Percentiles rank a stretch among this genome's conserved stretches.
Evolutionary conservation across 2,797 vertebrate species (phyloP).

Genomic region (Lithobates sylvaticus): DNA sequence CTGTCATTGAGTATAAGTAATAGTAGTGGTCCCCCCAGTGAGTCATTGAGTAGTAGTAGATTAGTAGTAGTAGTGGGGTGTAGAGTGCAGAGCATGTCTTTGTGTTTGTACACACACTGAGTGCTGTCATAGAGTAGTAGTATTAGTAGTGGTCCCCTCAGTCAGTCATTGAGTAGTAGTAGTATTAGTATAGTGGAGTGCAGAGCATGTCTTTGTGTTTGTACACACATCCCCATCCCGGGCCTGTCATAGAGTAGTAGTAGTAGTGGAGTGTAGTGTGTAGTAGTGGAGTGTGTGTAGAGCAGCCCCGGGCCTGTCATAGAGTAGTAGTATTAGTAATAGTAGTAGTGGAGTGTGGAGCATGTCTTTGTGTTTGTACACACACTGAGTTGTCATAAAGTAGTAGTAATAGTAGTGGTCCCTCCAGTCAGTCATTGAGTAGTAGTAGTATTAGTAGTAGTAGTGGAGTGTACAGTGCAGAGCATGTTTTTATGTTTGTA

Average conservation of each 20-base stretch:
- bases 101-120: no score
- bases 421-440: no score
- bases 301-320: no score
- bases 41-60: no score
- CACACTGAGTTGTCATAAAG: conserved; percentile 40
- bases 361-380: conserved; percentile 84
- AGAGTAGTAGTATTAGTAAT: background rate
- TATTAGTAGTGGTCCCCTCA: background rate
- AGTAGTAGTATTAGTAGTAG: no score
- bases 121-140: background rate
- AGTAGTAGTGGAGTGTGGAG: conserved; percentile 31
- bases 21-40: no score
- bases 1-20: no score
- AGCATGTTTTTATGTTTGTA: no score
- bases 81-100: no score
- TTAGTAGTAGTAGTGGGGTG: no score
- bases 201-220: background rate
- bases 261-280: background rate
- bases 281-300: conserved; percentile 37
- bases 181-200: background rate
- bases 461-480: background rate
- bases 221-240: no score
- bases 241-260: background rate
- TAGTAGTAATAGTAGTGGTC: background rate
- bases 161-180: background rate